Evolutionary conservation across 2,888 invertebrate genomes (phyloP), one percentile per base, ranked within the genome.

Genomic region (Prionchulus punctatus): DNA sequence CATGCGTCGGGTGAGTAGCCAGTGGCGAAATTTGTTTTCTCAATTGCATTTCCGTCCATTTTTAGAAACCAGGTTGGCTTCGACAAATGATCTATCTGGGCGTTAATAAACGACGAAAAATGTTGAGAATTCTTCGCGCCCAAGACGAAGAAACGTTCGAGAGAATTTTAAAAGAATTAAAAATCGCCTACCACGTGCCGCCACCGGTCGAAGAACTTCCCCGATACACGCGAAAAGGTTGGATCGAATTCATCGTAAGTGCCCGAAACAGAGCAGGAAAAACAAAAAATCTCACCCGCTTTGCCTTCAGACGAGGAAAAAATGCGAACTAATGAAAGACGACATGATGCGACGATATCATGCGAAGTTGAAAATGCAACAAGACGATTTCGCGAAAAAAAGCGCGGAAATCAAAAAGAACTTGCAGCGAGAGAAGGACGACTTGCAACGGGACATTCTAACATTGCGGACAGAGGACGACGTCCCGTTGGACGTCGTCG

Each of bases 181-280:
- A 66, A 54, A 66, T 68, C 53, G 64, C 68, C 18, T 68, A 65
- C 55, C 66, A 65, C 49, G 64, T 68, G 18, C 65, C 63, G 27
- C 65, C 65, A 53, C 63, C 61, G 52, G 63, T 63, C 31, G 59
- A 60, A n/a, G 60, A 62, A n/a, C 15, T 43, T 42, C 42, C 55
- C 12, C 18, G 2, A 7, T 21, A 18, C 43, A 50, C 51, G 1
- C 36, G 51, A 7, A 50, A 51, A 26, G 43, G 27, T 18, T 55
- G 55, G 55, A 45, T 54, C 28, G 23, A 23, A 36, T 12, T 7
- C 36, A 36, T 36, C 7, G 36, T 36, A 36, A 36, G 36, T n/a
- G n/a, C n/a, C n/a, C n/a, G n/a, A n/a, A n/a, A n/a, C n/a, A n/a
- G n/a, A n/a, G n/a, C n/a, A n/a, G n/a, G n/a, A n/a, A n/a, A n/a